Percentiles rank a stretch among this genome's conserved stretches.
Conservation (phyloP, 92 coral and sea anemone genomes). For the Hydrozoanthus gracilis region DNA sequence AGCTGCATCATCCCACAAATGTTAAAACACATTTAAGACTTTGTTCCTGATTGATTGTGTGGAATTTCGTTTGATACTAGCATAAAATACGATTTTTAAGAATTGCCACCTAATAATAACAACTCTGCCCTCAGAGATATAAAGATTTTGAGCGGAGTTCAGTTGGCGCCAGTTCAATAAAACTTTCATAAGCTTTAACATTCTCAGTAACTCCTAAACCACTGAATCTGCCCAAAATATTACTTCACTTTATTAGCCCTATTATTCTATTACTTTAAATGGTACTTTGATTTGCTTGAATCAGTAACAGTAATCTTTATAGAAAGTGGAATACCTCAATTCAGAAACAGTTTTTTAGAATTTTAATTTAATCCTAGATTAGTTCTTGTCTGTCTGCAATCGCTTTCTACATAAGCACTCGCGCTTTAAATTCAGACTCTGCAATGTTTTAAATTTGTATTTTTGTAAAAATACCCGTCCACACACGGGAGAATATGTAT, state of each 20-base stretch:
- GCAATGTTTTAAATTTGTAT: background rate
- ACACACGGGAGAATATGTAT: conserved; percentile 42
- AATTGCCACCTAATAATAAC: conserved; percentile 20
- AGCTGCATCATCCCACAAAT: background rate
- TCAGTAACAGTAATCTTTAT: background rate
- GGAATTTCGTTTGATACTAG: background rate
- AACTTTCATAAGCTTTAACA: conserved; percentile 28
- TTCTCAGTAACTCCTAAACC: background rate
- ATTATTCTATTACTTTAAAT: background rate
- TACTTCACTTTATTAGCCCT: background rate
- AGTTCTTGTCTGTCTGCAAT: background rate
- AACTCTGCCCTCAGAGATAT: conserved; percentile 37
- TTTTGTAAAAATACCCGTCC: background rate
- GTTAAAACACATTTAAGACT: background rate
- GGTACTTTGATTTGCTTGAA: background rate
- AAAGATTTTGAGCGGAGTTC: conserved; percentile 32
- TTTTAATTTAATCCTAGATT: background rate
- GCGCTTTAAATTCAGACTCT: background rate
- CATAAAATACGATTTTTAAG: background rate
- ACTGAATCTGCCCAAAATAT: background rate
- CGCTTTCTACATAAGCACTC: conserved; percentile 12
- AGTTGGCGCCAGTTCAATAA: conserved; percentile 46
- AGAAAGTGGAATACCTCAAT: conserved; percentile 10
- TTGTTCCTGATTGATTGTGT: background rate
- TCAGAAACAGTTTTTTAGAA: background rate